phyloP scores from a whole-genome alignment of 2,113 vertebrate genomes.

The Cololabis saira region DNA sequence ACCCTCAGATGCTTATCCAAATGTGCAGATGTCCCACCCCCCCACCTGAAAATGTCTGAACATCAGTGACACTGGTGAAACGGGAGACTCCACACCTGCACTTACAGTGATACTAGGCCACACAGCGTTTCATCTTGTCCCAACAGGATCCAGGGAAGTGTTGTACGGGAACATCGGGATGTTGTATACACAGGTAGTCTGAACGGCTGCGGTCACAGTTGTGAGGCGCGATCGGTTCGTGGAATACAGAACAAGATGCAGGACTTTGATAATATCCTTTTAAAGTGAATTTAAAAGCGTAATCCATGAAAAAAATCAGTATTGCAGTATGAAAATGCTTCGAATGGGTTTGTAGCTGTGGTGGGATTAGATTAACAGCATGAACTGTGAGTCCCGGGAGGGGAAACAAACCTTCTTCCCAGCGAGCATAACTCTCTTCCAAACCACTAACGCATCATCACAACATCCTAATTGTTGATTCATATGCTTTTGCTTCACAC shows the following conservation, averaged over 20 bases:
- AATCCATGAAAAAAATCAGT: too few relatives aligned
- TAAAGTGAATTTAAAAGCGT: not conserved
- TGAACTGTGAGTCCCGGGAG: too few relatives aligned
- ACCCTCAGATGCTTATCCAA: slow-evolving; percentile 69
- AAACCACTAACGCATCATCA: too few relatives aligned
- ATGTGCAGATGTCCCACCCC: slow-evolving; percentile 51
- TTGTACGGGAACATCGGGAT: slow-evolving; percentile 39
- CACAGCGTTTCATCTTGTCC: slow-evolving; percentile 69
- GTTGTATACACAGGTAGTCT: slow-evolving; percentile 35
- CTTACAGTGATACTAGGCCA: slow-evolving; percentile 52
- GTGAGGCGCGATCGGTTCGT: slow-evolving; percentile 1
- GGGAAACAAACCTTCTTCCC: too few relatives aligned
- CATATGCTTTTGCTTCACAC: too few relatives aligned
- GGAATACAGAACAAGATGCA: not conserved
- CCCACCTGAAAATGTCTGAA: slow-evolving; percentile 22
- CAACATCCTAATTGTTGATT: too few relatives aligned
- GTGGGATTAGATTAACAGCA: too few relatives aligned
- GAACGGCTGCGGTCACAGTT: slow-evolving; percentile 16
- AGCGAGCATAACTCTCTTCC: too few relatives aligned
- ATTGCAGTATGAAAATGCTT: too few relatives aligned
- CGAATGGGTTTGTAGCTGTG: too few relatives aligned
- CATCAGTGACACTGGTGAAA: slow-evolving; percentile 71
- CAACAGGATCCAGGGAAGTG: slow-evolving; percentile 60
- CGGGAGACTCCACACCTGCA: slow-evolving; percentile 76
- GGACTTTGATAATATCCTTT: not conserved